These are phyloP conservation scores for Pollenia amentaria DNA, from an alignment of 2,888 invertebrate species.

Conservation along the genomic window DNA sequence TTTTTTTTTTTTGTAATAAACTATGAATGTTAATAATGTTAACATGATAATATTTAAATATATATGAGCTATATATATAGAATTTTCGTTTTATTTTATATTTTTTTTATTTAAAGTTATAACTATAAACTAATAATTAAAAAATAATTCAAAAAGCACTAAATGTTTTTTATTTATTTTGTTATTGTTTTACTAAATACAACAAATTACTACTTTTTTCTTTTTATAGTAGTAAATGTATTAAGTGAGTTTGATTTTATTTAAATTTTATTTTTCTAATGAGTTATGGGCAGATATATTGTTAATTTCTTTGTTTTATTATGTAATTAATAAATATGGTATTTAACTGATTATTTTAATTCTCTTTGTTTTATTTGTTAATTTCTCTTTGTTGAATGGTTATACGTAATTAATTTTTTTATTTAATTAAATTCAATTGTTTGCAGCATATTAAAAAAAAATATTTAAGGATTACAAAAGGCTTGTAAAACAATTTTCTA, in stretches of 20 bases:
- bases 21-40: conserved; percentile 65
- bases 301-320: conserved; percentile 22
- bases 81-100: conserved; percentile 40
- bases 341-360: conserved; percentile 79
- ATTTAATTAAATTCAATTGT: conserved; percentile 52
- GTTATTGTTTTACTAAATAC: conserved; percentile 49
- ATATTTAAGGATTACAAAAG: too few species aligned
- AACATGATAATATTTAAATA: conserved; percentile 71
- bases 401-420: conserved; percentile 40
- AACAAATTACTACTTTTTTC: conserved; percentile 54
- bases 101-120: conserved; percentile 49
- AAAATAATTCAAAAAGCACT: conserved; percentile 63
- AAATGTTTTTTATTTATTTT: conserved; percentile 44
- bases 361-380: conserved; percentile 72
- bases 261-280: conserved; percentile 32
- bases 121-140: conserved; percentile 62
- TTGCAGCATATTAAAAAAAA: conserved; percentile 3
- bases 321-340: conserved; percentile 75
- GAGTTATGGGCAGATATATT: conserved; percentile 41
- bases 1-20: conserved; percentile 49
- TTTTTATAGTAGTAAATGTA: conserved; percentile 31
- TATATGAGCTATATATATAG: conserved; percentile 64
- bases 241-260: conserved; percentile 32
- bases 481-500: too few species aligned
- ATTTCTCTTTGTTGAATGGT: conserved; percentile 40